Base-by-base conservation (phyloP, 1,140 invertebrate species). In the Bombus balteatus region DNA sequence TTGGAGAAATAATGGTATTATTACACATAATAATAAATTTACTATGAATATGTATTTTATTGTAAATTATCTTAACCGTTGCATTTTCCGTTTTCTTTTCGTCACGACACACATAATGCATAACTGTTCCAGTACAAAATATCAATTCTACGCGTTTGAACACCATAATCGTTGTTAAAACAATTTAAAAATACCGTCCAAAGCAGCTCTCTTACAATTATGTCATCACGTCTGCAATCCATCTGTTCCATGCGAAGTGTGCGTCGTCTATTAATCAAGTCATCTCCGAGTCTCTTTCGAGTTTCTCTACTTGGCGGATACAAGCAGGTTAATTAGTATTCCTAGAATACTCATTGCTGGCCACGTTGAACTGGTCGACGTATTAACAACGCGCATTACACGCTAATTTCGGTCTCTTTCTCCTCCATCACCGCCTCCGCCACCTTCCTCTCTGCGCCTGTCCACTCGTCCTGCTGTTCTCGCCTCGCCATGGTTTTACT, bases 301-400 rank as follows among this genome's bases (percentile, higher is more conserved):
- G 83, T 81, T 81, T 43, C 83, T 62, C 43, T 28, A 25, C 37
- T 47, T 59, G 47, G 57, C 68, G 83, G 83, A 85, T 80, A 80
- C 57, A 53, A 66, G 76, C 47, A 39, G 59, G 70, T 81, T 79
- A 85, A 85, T 85, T 85, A 81, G 77, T 85, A 85, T 85, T 85
- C 77, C 77, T 72, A 74, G 47, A 73, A 80, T 74, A 80, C 77
- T 72, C 77, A 25, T 85, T n/a, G 59, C 57, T 53, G 72, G 39
- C 81, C 59, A 66, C n/a, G 59, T 66, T 47, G 57, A 83, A 47
- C 81, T n/a, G 43, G 22, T 37, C 34, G n/a, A n/a, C 18, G 68
- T 72, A 81, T 80, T 80, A 80, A 80, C 47, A n/a, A 10, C 22
- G 66, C 32, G 25, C 15, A 66, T 81, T 72, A 81, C 43, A 53